Evolutionary conservation across 2,888 invertebrate species (phyloP), one percentile per base, ranked within the genome.

Genomic region (Brassicogethes aeneus): DNA sequence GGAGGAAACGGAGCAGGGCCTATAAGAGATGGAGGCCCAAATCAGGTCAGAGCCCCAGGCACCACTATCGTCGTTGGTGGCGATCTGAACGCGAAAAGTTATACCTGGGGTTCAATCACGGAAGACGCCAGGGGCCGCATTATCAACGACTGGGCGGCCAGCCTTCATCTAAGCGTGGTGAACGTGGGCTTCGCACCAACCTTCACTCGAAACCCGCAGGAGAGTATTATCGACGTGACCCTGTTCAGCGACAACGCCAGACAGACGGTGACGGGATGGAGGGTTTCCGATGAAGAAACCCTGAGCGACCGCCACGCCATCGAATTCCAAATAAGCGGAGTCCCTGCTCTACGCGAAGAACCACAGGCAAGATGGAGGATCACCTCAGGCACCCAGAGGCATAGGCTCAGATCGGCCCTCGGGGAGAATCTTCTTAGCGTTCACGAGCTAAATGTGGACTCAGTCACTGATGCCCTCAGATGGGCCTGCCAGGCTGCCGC

Each of bases 241-340:
- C n/a, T 29, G 8, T 8, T 29, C 8, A 29, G n/a, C 8, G 29
- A 29, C n/a, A 29, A 29, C 29, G 29, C 8, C 29, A n/a, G n/a
- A 8, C 8, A 8, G n/a, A 29, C 8, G 8, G 8, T 29, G 29
- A 8, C 8, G 29, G 8, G n/a, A 8, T 29, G 29, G 29, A 8
- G n/a, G 8, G 29, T 29, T 29, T 29, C 29, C 8, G n/a, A n/a
- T n/a, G 29, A 29, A 29, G 29, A 8, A 29, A 29, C 29, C 29
- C n/a, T 29, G 29, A 29, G 29, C 29, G 29, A 29, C 29, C n/a
- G 34, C 34, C 10, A 13, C 12, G 10, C 34, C 12, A 34, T 29
- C 29, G 29, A 29, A 8, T 29, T 29, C 29, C 29, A 29, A 29
- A 29, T 29, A 8, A 29, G n/a, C 29, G n/a, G n/a, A 8, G 29